A percentile compares a stretch with the other conserved stretches of the same genome.
Evolutionary conservation across 2,888 invertebrate species (phyloP).

Genomic region (Morpho helenor): DNA sequence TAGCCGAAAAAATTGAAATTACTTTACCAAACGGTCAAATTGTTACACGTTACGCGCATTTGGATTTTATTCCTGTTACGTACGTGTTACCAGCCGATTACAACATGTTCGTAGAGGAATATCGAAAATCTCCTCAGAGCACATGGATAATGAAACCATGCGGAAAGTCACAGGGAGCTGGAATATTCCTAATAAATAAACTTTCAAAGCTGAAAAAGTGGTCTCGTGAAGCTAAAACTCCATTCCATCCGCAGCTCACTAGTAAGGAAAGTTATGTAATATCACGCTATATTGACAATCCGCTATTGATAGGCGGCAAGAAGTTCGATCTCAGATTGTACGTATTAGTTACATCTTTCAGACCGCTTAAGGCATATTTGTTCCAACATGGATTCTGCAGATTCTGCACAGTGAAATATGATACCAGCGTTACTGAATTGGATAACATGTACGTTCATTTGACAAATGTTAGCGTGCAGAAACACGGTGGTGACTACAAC

Average conservation of each 20-base stretch:
- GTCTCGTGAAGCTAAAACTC: conserved; percentile 82
- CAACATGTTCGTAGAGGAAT: conserved; percentile 98
- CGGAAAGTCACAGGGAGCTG: conserved; percentile 95
- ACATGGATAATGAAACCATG: conserved; percentile 99
- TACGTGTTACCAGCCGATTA: conserved; percentile 97
- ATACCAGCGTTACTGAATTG: conserved; percentile 91
- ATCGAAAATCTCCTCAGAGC: conserved; percentile 94
- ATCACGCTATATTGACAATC: conserved; percentile 97
- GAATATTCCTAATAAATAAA: conserved; percentile 97
- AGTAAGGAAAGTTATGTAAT: conserved; percentile 95
- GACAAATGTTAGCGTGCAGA: conserved; percentile 98
- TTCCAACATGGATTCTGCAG: conserved; percentile 96
- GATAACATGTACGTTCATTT: conserved; percentile 96
- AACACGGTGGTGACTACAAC: conserved; percentile 97
- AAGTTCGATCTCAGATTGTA: conserved; percentile 96
- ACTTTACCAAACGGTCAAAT: conserved; percentile 79
- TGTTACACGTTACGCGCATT: conserved; percentile 85
- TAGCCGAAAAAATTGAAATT: conserved; percentile 86
- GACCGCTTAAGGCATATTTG: conserved; percentile 95
- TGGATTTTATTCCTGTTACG: conserved; percentile 96
- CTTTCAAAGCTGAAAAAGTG: conserved; percentile 95
- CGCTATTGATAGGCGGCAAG: conserved; percentile 96
- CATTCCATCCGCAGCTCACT: conserved; percentile 88
- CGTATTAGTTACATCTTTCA: conserved; percentile 94
- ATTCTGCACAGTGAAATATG: conserved; percentile 97